A percentile compares a stretch with the other conserved stretches of the same genome.
Evolutionary conservation across 2,888 invertebrate species (phyloP).

Genomic region (Orthonevra nobilis): DNA sequence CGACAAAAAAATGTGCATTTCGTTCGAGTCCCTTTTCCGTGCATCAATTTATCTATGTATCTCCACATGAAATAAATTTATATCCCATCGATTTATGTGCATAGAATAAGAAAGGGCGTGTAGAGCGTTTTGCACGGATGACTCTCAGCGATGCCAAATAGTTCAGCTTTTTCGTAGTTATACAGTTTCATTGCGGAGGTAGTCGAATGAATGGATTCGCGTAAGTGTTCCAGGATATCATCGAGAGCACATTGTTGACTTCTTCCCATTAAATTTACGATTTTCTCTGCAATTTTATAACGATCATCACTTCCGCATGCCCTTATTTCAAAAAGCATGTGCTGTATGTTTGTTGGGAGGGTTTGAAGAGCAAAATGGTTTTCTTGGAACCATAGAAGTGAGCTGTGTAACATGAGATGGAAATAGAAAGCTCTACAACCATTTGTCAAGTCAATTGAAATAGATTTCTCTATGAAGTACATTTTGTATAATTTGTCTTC

Average conservation of each 20-base stretch:
- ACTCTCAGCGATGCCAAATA: background rate
- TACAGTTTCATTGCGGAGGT: background rate
- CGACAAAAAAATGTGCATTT: background rate
- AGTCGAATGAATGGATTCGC: slow-evolving; percentile 13
- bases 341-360: slow-evolving; percentile 9
- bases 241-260: slow-evolving; percentile 6
- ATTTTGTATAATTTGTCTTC: background rate
- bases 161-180: slow-evolving; percentile 14
- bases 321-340: slow-evolving; percentile 15
- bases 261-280: background rate
- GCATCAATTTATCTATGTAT: slow-evolving; percentile 11
- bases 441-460: background rate
- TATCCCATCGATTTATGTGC: slow-evolving; percentile 19
- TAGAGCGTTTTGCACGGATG: background rate
- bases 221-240: slow-evolving; percentile 18
- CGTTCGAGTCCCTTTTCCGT: background rate
- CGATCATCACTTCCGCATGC: slow-evolving; percentile 37
- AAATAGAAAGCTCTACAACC: too few species aligned
- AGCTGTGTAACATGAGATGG: too few species aligned
- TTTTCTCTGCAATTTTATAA: slow-evolving; percentile 28
- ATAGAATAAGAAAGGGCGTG: slow-evolving; percentile 1
- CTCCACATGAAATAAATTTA: slow-evolving; percentile 17
- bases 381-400: too few species aligned
- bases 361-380: slow-evolving; percentile 38
- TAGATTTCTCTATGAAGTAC: background rate